Conservation (phyloP, 2,888 invertebrate species). For the Drosophila algonquin region DNA sequence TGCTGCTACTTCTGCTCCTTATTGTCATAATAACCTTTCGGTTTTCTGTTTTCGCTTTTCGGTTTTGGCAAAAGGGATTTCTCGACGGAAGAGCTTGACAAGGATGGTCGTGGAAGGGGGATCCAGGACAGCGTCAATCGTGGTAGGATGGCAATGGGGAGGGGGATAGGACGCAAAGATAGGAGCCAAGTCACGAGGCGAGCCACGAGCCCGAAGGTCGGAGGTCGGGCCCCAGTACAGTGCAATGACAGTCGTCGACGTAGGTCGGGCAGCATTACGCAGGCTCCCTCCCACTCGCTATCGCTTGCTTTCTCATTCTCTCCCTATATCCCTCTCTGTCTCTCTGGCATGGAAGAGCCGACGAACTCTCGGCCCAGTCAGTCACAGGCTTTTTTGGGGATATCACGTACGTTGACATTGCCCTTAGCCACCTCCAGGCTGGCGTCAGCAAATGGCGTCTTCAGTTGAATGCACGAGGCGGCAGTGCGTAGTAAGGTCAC, state of each 20-base stretch:
- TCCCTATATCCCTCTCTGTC: neutral
- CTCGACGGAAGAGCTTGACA: conserved; percentile 60
- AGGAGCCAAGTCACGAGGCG: conserved; percentile 31
- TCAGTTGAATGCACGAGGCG: conserved; percentile 42
- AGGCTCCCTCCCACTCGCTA: conserved; percentile 14
- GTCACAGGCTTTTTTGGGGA: conserved; percentile 26
- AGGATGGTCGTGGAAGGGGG: conserved; percentile 1
- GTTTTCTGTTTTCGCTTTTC: conserved; percentile 48
- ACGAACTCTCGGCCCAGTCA: conserved; percentile 51
- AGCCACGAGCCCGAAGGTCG: conserved; percentile 19
- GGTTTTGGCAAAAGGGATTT: conserved; percentile 20
- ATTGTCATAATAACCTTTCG: conserved; percentile 74
- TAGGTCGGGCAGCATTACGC: conserved; percentile 39
- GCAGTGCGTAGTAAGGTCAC: conserved; percentile 33
- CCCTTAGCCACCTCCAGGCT: conserved; percentile 12
- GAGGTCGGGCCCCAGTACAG: conserved; percentile 27
- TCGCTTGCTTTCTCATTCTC: neutral
- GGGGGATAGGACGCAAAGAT: neutral
- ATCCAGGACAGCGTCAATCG: neutral
- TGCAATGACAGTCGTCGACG: conserved; percentile 47
- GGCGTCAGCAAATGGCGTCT: conserved; percentile 21
- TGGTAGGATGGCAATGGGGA: conserved; percentile 18
- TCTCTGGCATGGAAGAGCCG: conserved; percentile 25
- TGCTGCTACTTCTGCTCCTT: conserved; percentile 60
- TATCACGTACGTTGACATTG: conserved; percentile 37